Conservation (phyloP, 2,797 vertebrate genomes). For the Oreonectes daqikongensis region DNA sequence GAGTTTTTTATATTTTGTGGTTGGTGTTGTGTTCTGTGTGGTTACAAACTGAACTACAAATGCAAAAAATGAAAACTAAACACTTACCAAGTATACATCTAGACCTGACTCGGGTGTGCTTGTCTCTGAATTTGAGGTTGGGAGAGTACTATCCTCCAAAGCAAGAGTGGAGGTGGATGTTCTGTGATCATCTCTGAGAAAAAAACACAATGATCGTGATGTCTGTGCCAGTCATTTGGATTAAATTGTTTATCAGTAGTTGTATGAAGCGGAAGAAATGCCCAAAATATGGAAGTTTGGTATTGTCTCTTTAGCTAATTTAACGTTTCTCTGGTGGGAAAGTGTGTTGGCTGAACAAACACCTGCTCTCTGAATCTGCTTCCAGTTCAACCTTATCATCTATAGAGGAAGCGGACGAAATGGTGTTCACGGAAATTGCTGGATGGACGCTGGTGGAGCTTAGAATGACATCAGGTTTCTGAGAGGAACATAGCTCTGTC, state of each 20-base stretch:
- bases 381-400: slow-evolving; percentile 48
- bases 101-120: slow-evolving; percentile 82
- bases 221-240: not conserved
- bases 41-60: not conserved
- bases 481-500: slow-evolving; percentile 67
- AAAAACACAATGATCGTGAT: not conserved
- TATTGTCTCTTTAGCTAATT: not conserved
- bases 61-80: not conserved
- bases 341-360: not conserved
- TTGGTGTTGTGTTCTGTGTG: not conserved
- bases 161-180: slow-evolving; percentile 86
- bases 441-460: slow-evolving; percentile 36
- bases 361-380: slow-evolving; percentile 63
- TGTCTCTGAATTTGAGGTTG: slow-evolving; percentile 73
- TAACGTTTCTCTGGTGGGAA: not conserved
- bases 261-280: slow-evolving; percentile 9
- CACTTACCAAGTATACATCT: slow-evolving; percentile 90
- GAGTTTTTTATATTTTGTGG: not conserved
- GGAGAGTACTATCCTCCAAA: slow-evolving; percentile 80
- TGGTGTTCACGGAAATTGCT: slow-evolving; percentile 43
- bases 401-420: slow-evolving; percentile 50
- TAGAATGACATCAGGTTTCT: slow-evolving; percentile 69
- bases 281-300: not conserved
- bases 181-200: slow-evolving; percentile 75
- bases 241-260: not conserved